These are phyloP conservation scores for Hypothenemus hampei DNA, from an alignment of 1,140 invertebrate genomes.

Conservation along the genomic window DNA sequence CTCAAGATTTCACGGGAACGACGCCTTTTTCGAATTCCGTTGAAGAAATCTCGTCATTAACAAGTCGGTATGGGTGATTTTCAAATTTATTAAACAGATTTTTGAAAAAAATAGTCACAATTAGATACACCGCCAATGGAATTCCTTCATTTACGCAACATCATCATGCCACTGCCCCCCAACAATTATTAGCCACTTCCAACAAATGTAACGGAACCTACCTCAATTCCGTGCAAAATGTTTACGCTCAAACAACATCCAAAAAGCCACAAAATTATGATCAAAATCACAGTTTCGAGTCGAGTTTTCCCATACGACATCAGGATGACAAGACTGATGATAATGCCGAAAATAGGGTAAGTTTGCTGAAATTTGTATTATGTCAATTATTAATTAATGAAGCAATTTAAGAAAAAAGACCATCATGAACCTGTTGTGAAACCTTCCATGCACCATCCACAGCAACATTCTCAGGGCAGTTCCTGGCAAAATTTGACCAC, in stretches of 20 bases:
- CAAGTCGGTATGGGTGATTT: conserved; percentile 11
- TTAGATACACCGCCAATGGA: conserved; percentile 43
- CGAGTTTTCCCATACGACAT: not conserved
- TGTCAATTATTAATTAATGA: not conserved
- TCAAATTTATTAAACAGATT: not conserved
- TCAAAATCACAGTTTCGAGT: conserved; percentile 37
- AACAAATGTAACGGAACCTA: conserved; percentile 40
- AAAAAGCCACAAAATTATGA: conserved; percentile 40
- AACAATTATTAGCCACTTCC: conserved; percentile 34
- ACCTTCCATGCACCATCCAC: conserved; percentile 20
- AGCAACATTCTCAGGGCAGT: conserved; percentile 24
- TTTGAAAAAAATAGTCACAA: not conserved
- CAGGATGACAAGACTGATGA: not conserved
- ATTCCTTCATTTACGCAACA: conserved; percentile 44
- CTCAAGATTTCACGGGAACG: conserved; percentile 48
- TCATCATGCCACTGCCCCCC: conserved; percentile 40
- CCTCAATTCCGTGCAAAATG: conserved; percentile 25
- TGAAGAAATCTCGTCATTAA: conserved; percentile 33
- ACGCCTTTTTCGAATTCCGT: conserved; percentile 32
- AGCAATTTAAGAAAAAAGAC: conserved; percentile 16
- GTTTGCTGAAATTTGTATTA: not conserved
- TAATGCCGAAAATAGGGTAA: conserved; percentile 8
- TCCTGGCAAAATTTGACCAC: conserved; percentile 70
- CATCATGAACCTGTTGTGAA: conserved; percentile 4
- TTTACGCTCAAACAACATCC: conserved; percentile 28